Evolutionary conservation across 2,113 vertebrate genomes (phyloP), one percentile per base, ranked within the genome.

Genomic region (Mixornis gularis): DNA sequence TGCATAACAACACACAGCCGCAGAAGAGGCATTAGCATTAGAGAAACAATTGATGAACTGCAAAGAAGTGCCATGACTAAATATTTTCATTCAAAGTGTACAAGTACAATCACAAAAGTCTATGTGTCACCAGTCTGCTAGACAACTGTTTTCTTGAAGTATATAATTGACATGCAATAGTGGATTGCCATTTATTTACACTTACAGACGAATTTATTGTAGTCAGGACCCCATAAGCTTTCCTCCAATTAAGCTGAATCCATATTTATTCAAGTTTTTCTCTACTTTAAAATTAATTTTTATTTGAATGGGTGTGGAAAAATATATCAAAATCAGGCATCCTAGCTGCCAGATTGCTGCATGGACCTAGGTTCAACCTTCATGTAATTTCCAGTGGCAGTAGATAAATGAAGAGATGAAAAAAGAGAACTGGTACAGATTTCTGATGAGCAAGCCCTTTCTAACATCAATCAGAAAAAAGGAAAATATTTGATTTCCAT

Each of bases 381-480:
- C 34, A 49, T 53, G 41, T 74, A 78, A 95, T 88, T 92, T 95
- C 85, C 60, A 90, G 69, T 64, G 72, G 43, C 60, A 93, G 64
- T 64, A 90, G 77, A 83, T 73, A 94, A 94, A 92, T 41, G 72
- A 94, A 93, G 81, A 89, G 81, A 84, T 26, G 13, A 71, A 84
- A 85, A 79, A 73, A 65, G 29, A 85, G 34, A 92, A 51, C 55
- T 77, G 22, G 17, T 52, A 56, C 22, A 78, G 88, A 94, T 93
- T 93, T 79, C 36, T 88, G 88, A 93, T 94, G 48, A 92, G 44
- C 40, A 66, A 85, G 44, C 7, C 32, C 48, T 43, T 90, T 63
- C 66, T 62, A 66, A 72, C 24, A 72, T 82, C 82, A 87, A 6
- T 2, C 8, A 78, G 56, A 68, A 82, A 77, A 89, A 90, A 91